These are phyloP conservation scores for Halichondria panicea DNA, from an alignment of 37 sponge, comb jelly and placozoan species.

Conservation along the genomic window DNA sequence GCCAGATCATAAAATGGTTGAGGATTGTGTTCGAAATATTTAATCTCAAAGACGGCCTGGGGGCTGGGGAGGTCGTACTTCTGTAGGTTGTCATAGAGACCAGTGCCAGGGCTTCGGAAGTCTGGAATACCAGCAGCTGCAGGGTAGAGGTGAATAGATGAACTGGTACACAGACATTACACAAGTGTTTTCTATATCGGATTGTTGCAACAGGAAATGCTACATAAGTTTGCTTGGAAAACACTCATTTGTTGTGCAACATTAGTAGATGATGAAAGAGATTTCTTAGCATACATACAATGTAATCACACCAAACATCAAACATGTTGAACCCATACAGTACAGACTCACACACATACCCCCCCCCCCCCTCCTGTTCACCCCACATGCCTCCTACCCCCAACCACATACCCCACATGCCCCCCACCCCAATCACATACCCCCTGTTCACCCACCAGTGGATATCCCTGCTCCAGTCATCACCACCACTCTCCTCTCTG, in stretches of 20 bases:
- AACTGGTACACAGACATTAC: background rate
- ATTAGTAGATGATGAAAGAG: no score
- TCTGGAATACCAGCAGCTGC: constrained; percentile 98
- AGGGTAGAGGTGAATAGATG: background rate
- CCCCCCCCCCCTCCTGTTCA: no score
- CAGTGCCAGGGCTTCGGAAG: constrained; percentile 92
- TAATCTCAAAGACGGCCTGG: constrained; percentile 86
- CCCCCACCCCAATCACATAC: no score
- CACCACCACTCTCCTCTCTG: constrained; percentile 73
- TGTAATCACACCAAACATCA: no score
- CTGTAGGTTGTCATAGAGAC: constrained; percentile 93
- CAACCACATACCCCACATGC: no score
- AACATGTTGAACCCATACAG: no score
- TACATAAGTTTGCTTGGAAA: background rate
- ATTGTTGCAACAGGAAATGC: background rate
- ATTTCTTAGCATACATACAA: no score
- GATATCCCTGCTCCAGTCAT: constrained; percentile 98
- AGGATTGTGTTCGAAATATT: constrained; percentile 87
- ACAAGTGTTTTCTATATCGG: background rate
- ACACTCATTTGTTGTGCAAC: no score
- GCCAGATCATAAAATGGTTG: constrained; percentile 86
- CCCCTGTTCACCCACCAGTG: constrained; percentile 56
- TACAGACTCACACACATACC: no score
- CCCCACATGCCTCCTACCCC: no score
- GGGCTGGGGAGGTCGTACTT: constrained; percentile 92